Conservation (phyloP, 2,888 invertebrate species). For the Phytoseiulus persimilis region DNA sequence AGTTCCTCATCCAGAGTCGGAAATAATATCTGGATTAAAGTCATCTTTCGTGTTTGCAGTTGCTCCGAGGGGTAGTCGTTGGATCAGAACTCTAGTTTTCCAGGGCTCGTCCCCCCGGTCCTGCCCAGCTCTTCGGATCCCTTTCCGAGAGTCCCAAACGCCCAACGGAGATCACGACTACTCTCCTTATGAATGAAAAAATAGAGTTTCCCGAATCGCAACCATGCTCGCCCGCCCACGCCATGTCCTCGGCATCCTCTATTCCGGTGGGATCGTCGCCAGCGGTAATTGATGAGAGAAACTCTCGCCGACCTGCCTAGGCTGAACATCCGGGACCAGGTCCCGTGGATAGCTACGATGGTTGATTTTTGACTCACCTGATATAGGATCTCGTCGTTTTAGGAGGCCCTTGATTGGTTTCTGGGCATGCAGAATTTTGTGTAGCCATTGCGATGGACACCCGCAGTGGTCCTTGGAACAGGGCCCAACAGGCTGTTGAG, state of each 20-base stretch:
- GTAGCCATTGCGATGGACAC: constrained; percentile 32
- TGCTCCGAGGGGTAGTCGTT: no score
- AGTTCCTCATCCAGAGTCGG: no score
- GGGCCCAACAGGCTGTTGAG: constrained; percentile 16
- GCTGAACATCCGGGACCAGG: no score
- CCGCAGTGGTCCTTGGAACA: constrained; percentile 37
- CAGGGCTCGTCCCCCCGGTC: no score
- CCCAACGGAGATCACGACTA: no score
- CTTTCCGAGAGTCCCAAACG: no score
- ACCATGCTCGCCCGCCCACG: background rate
- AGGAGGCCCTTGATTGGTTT: constrained; percentile 26
- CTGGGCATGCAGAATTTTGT: constrained; percentile 20
- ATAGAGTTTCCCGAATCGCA: background rate
- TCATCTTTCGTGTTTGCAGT: no score
- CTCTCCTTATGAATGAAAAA: background rate
- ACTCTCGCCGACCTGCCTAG: background rate
- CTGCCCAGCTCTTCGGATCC: no score
- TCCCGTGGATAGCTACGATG: background rate
- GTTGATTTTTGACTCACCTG: constrained; percentile 8
- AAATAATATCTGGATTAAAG: no score
- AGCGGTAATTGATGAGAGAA: background rate
- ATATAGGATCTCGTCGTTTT: constrained; percentile 26
- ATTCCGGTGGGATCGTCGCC: background rate
- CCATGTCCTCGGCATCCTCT: constrained; percentile 5
- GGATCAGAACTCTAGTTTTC: no score